Percentiles rank a stretch among this genome's conserved stretches.
Evolutionary conservation across 2,113 vertebrate species (phyloP).

Genomic region (Promerops cafer): DNA sequence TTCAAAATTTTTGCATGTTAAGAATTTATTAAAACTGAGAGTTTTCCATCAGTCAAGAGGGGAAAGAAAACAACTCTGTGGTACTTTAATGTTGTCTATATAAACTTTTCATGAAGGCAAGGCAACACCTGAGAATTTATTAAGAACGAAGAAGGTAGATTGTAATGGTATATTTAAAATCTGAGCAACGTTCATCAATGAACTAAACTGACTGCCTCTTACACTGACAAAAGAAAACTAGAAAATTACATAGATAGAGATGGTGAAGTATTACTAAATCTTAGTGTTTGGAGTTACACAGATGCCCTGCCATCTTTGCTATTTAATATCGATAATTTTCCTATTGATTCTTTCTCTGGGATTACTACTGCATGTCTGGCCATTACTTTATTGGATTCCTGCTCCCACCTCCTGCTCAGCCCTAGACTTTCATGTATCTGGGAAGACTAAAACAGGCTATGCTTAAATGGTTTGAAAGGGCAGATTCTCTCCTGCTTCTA

Average conservation of each 20-base stretch:
- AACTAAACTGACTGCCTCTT: neutral
- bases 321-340: neutral
- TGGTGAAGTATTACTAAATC: neutral
- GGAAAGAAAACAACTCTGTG: neutral
- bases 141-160: rapidly evolving
- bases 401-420: neutral
- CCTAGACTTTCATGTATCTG: neutral
- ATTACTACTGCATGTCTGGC: neutral
- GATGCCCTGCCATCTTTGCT: neutral
- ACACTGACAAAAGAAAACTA: neutral
- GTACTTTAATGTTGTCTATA: neutral
- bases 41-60: neutral
- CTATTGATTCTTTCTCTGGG: neutral
- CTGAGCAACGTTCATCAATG: neutral
- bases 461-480: neutral
- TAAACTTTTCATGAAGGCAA: neutral
- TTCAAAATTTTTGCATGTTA: neutral
- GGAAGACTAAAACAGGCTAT: neutral
- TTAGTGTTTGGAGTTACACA: neutral
- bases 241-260: neutral
- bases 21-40: neutral
- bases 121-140: neutral
- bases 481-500: neutral
- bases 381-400: neutral
- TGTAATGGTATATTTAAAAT: neutral